phyloP scores from a whole-genome alignment of 37 sponge, comb jelly and placozoan species.

The Theonella swinhoei region DNA sequence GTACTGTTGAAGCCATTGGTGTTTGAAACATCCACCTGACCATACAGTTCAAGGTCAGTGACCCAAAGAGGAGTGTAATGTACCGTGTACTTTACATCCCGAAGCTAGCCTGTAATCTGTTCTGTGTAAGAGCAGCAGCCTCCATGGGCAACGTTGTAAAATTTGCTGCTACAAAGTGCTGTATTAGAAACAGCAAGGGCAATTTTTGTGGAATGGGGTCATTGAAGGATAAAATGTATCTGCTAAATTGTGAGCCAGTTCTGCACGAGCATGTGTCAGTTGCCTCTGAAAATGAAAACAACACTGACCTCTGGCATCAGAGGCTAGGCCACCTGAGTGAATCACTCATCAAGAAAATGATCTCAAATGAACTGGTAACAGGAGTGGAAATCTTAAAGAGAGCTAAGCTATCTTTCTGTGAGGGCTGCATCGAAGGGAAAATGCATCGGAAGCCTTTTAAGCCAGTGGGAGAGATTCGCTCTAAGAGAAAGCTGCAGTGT shows the following conservation, averaged over 20 bases:
- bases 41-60: slow-evolving; percentile 35
- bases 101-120: slow-evolving; percentile 43
- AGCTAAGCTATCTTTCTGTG: slow-evolving; percentile 34
- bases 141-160: slow-evolving; percentile 29
- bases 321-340: slow-evolving; percentile 32
- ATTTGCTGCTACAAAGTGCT: slow-evolving; percentile 46
- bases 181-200: slow-evolving; percentile 37
- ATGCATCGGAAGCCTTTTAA: slow-evolving; percentile 22
- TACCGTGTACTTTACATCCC: too few species aligned
- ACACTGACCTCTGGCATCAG: slow-evolving; percentile 35
- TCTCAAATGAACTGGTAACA: slow-evolving; percentile 5
- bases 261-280: neutral
- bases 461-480: slow-evolving; percentile 27
- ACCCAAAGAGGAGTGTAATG: slow-evolving; percentile 12
- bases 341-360: neutral
- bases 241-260: slow-evolving; percentile 45
- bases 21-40: slow-evolving; percentile 32
- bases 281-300: too few species aligned
- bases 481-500: slow-evolving; percentile 8
- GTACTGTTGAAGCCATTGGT: slow-evolving; percentile 43
- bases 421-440: slow-evolving; percentile 37
- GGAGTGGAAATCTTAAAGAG: slow-evolving; percentile 6
- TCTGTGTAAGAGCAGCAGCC: slow-evolving; percentile 36
- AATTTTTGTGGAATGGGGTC: slow-evolving; percentile 37
- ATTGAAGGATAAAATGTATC: slow-evolving; percentile 42